phyloP scores from a whole-genome alignment of 2,888 invertebrate genomes.

The Stomorhina lunata region DNA sequence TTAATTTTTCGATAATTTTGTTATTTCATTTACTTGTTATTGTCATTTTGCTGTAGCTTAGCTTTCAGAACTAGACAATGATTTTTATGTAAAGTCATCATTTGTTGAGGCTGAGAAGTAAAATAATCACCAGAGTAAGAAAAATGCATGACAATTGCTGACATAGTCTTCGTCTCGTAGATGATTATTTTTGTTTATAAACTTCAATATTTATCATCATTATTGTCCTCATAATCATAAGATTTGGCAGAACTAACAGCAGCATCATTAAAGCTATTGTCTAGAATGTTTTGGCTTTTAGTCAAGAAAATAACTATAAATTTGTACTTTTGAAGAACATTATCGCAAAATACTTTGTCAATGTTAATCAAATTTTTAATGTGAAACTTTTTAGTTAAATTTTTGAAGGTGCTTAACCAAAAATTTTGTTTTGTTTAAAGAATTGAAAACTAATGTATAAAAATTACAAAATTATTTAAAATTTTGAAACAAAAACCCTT shows the following conservation, averaged over 20 bases:
- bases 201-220: conserved; percentile 39
- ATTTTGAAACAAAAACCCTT: conserved; percentile 51
- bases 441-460: neutral
- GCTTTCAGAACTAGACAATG: neutral
- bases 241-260: neutral
- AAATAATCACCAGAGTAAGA: conserved; percentile 6
- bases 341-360: conserved; percentile 49
- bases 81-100: conserved; percentile 59
- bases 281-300: conserved; percentile 42
- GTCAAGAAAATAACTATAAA: conserved; percentile 1
- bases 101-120: neutral
- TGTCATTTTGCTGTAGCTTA: conserved; percentile 18
- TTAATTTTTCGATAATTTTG: conserved; percentile 19
- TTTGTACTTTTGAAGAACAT: conserved; percentile 13
- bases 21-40: conserved; percentile 30
- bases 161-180: conserved; percentile 49
- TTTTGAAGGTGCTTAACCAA: neutral
- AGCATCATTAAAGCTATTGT: conserved; percentile 38
- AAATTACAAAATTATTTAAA: conserved; percentile 37
- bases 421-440: neutral
- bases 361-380: conserved; percentile 46
- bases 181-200: conserved; percentile 28
- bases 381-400: neutral
- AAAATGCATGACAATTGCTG: conserved; percentile 47
- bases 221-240: conserved; percentile 20